phyloP scores from a whole-genome alignment of 2,113 vertebrate species.

The Pimephales promelas region DNA sequence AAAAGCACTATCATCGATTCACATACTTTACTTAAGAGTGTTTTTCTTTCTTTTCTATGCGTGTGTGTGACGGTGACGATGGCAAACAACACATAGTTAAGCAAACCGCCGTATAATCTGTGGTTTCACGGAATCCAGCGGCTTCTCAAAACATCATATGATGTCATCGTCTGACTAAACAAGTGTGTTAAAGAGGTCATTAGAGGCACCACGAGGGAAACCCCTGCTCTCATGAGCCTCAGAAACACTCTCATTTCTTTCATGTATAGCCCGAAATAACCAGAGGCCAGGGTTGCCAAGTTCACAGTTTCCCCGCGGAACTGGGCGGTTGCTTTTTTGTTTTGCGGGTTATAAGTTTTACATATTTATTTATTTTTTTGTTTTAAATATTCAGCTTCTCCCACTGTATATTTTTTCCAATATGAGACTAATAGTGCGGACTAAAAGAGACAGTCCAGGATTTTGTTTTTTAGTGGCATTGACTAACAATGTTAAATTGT shows the following conservation, averaged over 20 bases:
- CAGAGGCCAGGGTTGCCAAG: not conserved
- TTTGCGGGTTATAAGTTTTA: not conserved
- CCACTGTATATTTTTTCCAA: too few species aligned
- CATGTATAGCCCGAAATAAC: not conserved
- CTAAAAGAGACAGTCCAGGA: too few species aligned
- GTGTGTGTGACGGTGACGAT: not conserved
- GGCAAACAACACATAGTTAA: not conserved
- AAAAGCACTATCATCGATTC: not conserved
- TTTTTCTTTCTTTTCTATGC: not conserved
- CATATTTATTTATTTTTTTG: too few species aligned
- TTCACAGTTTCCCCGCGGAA: not conserved
- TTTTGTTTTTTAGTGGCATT: too few species aligned
- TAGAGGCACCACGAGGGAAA: not conserved
- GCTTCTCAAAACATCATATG: not conserved
- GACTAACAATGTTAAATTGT: too few species aligned
- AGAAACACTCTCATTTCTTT: not conserved
- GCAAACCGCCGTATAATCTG: not conserved
- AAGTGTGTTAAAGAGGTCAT: constrained; percentile 26
- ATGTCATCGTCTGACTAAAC: not conserved
- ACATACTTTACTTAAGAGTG: too few species aligned
- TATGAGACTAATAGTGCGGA: too few species aligned
- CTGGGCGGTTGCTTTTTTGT: not conserved
- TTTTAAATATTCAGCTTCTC: too few species aligned
- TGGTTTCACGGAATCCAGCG: constrained; percentile 11
- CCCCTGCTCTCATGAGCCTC: not conserved